These are phyloP conservation scores for Pimpla rufipes DNA, from an alignment of 2,888 invertebrate species.

Conservation along the genomic window DNA sequence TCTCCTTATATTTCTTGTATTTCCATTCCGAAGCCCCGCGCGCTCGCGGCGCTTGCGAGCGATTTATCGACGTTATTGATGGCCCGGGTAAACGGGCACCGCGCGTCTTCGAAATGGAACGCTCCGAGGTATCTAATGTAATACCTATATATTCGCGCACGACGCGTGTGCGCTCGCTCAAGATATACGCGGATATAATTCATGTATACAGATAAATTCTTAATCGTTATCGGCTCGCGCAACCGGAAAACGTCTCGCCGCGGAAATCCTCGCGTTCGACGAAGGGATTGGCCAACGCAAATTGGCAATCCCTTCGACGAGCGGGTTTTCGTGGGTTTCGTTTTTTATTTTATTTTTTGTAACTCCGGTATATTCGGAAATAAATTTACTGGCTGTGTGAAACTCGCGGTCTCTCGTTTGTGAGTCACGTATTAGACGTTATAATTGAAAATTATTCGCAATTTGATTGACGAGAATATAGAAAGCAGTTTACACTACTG, in stretches of 20 bases:
- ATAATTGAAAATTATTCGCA: background rate
- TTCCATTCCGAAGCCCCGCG: slow-evolving; percentile 50
- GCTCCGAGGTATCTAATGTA: slow-evolving; percentile 60
- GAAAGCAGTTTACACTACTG: too few relatives aligned
- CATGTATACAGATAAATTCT: slow-evolving; percentile 54
- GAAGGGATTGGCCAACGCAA: slow-evolving; percentile 1
- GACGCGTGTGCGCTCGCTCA: slow-evolving; percentile 14
- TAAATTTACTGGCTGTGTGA: background rate
- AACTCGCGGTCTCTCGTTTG: too few relatives aligned
- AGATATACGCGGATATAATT: slow-evolving; percentile 52
- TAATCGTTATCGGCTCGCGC: slow-evolving; percentile 61
- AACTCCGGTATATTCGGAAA: background rate
- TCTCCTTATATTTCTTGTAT: slow-evolving; percentile 63
- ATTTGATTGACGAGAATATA: background rate
- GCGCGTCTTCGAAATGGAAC: slow-evolving; percentile 55
- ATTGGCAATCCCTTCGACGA: background rate
- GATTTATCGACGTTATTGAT: slow-evolving; percentile 70
- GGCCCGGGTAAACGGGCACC: slow-evolving; percentile 50
- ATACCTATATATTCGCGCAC: slow-evolving; percentile 33
- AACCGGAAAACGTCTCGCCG: slow-evolving; percentile 48
- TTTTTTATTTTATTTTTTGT: background rate
- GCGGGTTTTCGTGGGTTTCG: background rate
- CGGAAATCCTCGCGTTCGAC: slow-evolving; percentile 37
- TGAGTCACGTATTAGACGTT: background rate
- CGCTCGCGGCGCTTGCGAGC: slow-evolving; percentile 50